Conservation (phyloP, 2,797 vertebrate species). For the Acanthurus lineatus region DNA sequence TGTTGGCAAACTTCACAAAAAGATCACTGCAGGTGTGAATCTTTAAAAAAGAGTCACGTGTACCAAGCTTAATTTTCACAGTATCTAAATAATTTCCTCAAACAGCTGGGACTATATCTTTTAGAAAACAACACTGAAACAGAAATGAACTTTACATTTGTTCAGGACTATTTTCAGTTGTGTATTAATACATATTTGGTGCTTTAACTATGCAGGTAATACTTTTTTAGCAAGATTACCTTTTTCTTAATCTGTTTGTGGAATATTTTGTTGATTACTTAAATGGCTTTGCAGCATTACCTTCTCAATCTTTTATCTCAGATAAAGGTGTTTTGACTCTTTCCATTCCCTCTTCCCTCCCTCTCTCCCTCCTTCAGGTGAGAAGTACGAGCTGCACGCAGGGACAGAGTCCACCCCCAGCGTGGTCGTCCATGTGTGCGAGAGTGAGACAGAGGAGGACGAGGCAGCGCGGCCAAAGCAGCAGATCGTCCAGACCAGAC, state of each 20-base stretch:
- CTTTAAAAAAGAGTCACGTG: not conserved
- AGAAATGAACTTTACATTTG: not conserved
- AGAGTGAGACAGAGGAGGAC: constrained; percentile 92
- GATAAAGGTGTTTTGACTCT: not conserved
- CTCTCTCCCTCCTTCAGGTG: constrained; percentile 83
- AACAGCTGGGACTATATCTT: not conserved
- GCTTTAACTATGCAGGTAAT: not conserved
- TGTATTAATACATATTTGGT: not conserved
- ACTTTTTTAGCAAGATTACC: too few species aligned
- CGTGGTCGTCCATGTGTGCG: constrained; percentile 97
- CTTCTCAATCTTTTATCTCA: too few species aligned
- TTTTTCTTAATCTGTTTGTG: too few species aligned
- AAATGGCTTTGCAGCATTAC: too few species aligned
- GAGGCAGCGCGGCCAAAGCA: constrained; percentile 93
- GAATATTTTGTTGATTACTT: too few species aligned
- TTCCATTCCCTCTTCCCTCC: not conserved
- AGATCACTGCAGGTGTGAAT: not conserved
- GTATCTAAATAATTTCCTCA: not conserved
- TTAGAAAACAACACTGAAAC: not conserved
- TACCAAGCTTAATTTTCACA: not conserved
- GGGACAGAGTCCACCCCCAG: constrained; percentile 98
- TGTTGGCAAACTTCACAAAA: not conserved
- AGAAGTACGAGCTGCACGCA: constrained; percentile 97
- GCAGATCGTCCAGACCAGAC: constrained; percentile 95
- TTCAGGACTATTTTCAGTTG: not conserved